phyloP scores from a whole-genome alignment of 2,797 vertebrate species.

The Halcyon chelicuti region DNA sequence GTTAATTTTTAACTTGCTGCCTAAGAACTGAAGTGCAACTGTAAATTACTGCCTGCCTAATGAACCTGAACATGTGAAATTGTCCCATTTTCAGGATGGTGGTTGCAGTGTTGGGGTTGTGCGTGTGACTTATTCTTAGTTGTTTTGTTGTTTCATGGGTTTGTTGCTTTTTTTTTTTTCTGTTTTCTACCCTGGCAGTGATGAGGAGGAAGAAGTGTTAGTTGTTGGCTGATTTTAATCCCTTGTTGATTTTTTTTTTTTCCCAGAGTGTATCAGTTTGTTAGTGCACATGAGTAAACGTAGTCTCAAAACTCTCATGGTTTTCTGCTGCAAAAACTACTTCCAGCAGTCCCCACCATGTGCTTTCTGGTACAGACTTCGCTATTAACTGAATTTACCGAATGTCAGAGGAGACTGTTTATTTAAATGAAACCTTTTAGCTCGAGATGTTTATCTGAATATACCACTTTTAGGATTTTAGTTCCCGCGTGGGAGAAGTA shows the following conservation, averaged over 20 bases:
- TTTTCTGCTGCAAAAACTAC: not conserved
- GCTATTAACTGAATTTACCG: not conserved
- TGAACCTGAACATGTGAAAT: not conserved
- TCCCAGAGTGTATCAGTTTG: not conserved
- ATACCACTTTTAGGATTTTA: not conserved
- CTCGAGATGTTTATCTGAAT: not conserved
- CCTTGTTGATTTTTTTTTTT: not conserved
- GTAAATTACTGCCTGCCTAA: not conserved
- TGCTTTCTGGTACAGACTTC: not conserved
- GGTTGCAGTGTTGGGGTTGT: not conserved
- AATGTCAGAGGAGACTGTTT: not conserved
- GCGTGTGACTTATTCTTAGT: not conserved
- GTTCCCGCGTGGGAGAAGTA: not conserved
- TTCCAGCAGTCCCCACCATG: rapidly evolving
- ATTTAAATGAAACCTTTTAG: not conserved
- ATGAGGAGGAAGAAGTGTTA: not conserved
- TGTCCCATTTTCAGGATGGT: not conserved
- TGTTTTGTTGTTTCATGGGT: not conserved
- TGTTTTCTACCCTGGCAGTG: too few species aligned
- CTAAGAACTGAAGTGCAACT: not conserved
- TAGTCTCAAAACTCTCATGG: not conserved
- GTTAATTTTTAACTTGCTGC: not conserved
- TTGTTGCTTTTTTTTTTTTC: not conserved
- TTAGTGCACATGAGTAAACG: not conserved
- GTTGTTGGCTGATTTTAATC: not conserved